Evolutionary conservation across 2,113 vertebrate genomes (phyloP), one percentile per base, ranked within the genome.

Genomic region (Oenanthe oenanthe): DNA sequence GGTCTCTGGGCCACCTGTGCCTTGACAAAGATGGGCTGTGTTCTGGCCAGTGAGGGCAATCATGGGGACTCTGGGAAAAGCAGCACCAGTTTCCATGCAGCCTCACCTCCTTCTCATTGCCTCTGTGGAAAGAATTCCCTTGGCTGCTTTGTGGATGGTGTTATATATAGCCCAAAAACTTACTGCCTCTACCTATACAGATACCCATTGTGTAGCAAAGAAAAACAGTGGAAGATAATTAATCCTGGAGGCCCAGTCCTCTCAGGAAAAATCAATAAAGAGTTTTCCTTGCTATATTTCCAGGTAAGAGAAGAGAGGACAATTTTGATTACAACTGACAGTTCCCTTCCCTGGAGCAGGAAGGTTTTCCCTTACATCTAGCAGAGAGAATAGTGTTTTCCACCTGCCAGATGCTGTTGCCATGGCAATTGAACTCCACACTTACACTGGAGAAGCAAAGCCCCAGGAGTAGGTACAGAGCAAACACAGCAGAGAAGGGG

Each of bases 321-420:
- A 62, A 75, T 92, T 88, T 95, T 91, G 72, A 65, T 94, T 87
- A 82, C 4, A 5, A 47, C 14, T 92, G 93, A 62, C 89, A 77
- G 67, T 47, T 60, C 17, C 24, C 50, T 82, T 95, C 81, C 81
- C 85, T 5, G 8, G 34, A 85, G 81, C 85, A 88, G 66, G 70
- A 73, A 79, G 78, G 60, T 82, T 95, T 95, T 88, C 51, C 62
- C 66, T 88, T 70, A 62, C 56, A 62, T 74, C 62, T 42, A 88
- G 67, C 1, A 0, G 51, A 88, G 63, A 89, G 57, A 92, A 93
- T 24, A 47, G 38, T 3, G 5, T 62, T 95, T 91, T 63, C 26
- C 87, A 91, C 81, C 92, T 94, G 85, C 87, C 76, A 4, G 43
- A 88, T 96, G 94, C 89, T 0, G 89, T 97, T 96, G 89, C 95